Conservation (phyloP, 92 coral and sea anemone species). For the Paragorgia papillata region DNA sequence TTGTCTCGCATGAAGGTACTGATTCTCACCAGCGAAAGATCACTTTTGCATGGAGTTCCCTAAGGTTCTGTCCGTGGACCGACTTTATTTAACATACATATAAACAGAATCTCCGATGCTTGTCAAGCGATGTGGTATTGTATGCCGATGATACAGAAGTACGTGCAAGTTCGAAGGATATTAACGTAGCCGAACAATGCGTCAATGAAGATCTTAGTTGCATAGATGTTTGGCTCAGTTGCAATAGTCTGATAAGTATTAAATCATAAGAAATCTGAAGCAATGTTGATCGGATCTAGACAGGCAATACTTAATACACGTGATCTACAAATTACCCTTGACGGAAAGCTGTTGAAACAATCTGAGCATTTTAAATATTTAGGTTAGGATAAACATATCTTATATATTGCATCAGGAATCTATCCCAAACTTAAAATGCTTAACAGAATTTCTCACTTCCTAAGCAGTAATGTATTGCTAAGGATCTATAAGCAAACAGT, state of each 20-base stretch:
- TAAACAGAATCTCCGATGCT: slow-evolving; percentile 50
- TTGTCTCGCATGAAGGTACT: slow-evolving; percentile 32
- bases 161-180: too few species aligned
- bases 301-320: too few species aligned
- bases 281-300: slow-evolving; percentile 51
- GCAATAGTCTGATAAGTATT: slow-evolving; percentile 49
- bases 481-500: too few species aligned
- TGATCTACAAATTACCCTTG: too few species aligned
- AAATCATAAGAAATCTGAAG: slow-evolving; percentile 48
- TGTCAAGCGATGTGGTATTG: slow-evolving; percentile 44
- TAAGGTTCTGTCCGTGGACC: slow-evolving; percentile 61
- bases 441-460: too few species aligned
- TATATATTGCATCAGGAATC: too few species aligned
- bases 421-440: too few species aligned
- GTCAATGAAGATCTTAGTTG: slow-evolving; percentile 20
- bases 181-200: too few species aligned
- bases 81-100: slow-evolving; percentile 59
- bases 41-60: slow-evolving; percentile 59
- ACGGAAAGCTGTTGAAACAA: too few species aligned
- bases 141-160: slow-evolving; percentile 60
- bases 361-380: too few species aligned
- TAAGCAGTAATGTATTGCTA: too few species aligned
- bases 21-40: slow-evolving; percentile 46
- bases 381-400: too few species aligned
- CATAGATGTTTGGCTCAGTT: slow-evolving; percentile 3